A percentile compares a stretch with the other conserved stretches of the same genome.
Conservation (phyloP, 2,888 invertebrate genomes). For the Heliconius erato region DNA sequence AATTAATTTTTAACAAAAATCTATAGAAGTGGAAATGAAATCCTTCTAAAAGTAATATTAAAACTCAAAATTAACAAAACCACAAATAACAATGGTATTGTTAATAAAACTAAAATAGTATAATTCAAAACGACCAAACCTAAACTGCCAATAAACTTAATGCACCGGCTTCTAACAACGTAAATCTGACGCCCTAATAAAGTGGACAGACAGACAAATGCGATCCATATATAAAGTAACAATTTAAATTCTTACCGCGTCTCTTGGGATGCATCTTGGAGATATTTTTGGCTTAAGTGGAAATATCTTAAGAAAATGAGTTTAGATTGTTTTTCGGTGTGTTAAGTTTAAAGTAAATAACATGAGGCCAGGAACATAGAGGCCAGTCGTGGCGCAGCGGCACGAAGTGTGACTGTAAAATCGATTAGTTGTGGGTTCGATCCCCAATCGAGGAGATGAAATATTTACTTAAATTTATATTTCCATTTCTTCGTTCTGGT, state of each 20-base stretch:
- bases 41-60: not conserved
- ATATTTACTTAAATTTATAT: too few relatives aligned
- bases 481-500: too few relatives aligned
- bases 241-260: constrained; percentile 72
- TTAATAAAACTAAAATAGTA: not conserved
- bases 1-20: too few relatives aligned
- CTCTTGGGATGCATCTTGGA: constrained; percentile 50
- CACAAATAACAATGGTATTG: not conserved
- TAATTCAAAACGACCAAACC: constrained; percentile 26
- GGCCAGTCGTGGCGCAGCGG: too few relatives aligned
- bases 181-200: constrained; percentile 77
- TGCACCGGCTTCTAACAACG: constrained; percentile 55
- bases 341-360: not conserved
- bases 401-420: too few relatives aligned
- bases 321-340: constrained; percentile 2
- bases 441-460: too few relatives aligned
- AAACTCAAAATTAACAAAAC: not conserved
- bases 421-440: too few relatives aligned
- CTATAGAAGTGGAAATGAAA: not conserved
- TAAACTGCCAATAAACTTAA: constrained; percentile 31
- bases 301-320: constrained; percentile 16
- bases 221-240: constrained; percentile 65
- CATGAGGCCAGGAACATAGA: too few relatives aligned
- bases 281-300: constrained; percentile 51
- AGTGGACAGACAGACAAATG: constrained; percentile 78